A percentile compares a stretch with the other conserved stretches of the same genome.
phyloP scores from a whole-genome alignment of 2,113 vertebrate genomes.

The Ophiodon elongatus region DNA sequence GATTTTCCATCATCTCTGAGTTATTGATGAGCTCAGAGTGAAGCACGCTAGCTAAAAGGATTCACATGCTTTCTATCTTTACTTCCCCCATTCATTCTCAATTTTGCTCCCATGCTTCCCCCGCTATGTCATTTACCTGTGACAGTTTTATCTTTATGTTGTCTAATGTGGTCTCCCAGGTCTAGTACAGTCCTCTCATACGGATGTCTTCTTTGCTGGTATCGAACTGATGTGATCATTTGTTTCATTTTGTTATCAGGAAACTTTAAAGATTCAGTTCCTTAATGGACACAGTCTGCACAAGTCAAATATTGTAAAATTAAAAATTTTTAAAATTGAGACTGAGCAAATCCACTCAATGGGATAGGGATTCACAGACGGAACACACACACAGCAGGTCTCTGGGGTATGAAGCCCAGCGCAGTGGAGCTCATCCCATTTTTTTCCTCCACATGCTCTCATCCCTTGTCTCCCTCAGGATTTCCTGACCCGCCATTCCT shows the following conservation, averaged over 20 bases:
- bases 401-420: slow-evolving; percentile 27
- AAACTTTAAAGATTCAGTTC: slow-evolving; percentile 12
- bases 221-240: slow-evolving; percentile 18
- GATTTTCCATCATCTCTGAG: slow-evolving; percentile 41
- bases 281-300: background rate
- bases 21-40: slow-evolving; percentile 59
- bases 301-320: background rate
- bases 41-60: slow-evolving; percentile 20
- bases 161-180: slow-evolving; percentile 29
- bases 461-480: slow-evolving; percentile 50
- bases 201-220: slow-evolving; percentile 11
- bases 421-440: slow-evolving; percentile 57
- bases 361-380: background rate
- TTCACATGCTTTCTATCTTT: slow-evolving; percentile 27
- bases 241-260: slow-evolving; percentile 10
- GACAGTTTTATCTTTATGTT: slow-evolving; percentile 59
- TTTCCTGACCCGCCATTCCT: slow-evolving; percentile 48
- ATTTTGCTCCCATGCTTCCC: slow-evolving; percentile 23
- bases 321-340: background rate
- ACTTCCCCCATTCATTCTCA: slow-evolving; percentile 19
- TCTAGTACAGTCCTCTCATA: slow-evolving; percentile 15
- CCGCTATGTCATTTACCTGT: slow-evolving; percentile 32
- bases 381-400: slow-evolving; percentile 11
- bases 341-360: slow-evolving; percentile 2
- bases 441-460: slow-evolving; percentile 34